Evolutionary conservation across 2,797 vertebrate genomes (phyloP).

Genomic region (Chanos chanos): DNA sequence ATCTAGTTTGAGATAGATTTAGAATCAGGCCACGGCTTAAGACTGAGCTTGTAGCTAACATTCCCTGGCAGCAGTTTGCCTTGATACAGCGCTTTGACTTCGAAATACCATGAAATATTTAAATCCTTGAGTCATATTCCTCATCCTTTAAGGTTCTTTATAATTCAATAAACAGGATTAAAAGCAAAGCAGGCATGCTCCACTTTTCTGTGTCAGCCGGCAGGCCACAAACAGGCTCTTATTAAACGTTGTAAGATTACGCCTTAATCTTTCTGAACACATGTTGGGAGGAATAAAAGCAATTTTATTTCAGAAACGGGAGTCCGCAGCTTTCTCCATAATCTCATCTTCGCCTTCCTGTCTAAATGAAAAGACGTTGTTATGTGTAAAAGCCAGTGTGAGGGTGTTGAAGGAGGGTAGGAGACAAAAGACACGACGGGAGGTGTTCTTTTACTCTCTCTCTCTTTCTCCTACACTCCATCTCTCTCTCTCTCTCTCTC

Average conservation of each 20-base stretch:
- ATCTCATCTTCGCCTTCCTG: conserved; percentile 67
- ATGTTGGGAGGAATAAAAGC: conserved; percentile 91
- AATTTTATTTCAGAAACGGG: conserved; percentile 86
- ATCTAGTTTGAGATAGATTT: conserved; percentile 37
- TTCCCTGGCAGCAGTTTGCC: conserved; percentile 42
- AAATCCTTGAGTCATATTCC: conserved; percentile 71
- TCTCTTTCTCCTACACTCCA: conserved; percentile 26
- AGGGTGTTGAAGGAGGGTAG: conserved; percentile 46
- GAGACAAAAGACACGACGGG: conserved; percentile 53
- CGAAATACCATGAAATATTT: conserved; percentile 71
- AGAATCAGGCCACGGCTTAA: conserved; percentile 32
- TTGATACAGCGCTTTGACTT: conserved; percentile 53
- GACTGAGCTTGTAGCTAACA: conserved; percentile 29
- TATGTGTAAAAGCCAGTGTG: conserved; percentile 54
- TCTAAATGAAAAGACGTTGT: conserved; percentile 61
- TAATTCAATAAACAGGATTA: conserved; percentile 86
- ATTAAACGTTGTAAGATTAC: conserved; percentile 80
- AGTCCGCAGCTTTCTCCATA: conserved; percentile 71
- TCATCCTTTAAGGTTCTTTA: conserved; percentile 84
- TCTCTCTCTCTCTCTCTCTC: not conserved
- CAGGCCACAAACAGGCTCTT: conserved; percentile 71
- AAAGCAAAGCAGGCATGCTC: conserved; percentile 65
- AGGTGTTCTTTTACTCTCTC: conserved; percentile 25
- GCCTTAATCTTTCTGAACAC: conserved; percentile 87
- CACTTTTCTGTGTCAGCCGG: conserved; percentile 66